Evolutionary conservation across 2,888 invertebrate genomes (phyloP).

Genomic region (Drosophila mimica): DNA sequence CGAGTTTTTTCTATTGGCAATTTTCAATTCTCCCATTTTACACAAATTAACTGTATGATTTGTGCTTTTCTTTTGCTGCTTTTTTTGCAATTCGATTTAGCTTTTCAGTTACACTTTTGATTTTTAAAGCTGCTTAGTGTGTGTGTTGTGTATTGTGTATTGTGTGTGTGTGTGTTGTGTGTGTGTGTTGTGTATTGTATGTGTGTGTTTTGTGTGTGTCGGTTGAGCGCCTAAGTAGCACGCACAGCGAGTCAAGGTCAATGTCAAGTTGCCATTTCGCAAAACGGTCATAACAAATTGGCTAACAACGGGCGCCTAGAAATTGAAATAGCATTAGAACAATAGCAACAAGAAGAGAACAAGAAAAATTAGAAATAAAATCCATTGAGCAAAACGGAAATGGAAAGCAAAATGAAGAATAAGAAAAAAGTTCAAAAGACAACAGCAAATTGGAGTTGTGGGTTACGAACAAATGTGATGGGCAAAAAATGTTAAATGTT

Average conservation of each 20-base stretch:
- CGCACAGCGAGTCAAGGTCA: constrained; percentile 63
- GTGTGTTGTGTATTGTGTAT: constrained; percentile 33
- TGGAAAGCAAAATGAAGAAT: constrained; percentile 29
- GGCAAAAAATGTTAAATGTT: not conserved
- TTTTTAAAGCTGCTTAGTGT: constrained; percentile 51
- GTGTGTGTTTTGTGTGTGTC: constrained; percentile 25
- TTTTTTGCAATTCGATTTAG: constrained; percentile 45
- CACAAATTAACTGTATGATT: constrained; percentile 53
- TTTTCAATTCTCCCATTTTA: not conserved
- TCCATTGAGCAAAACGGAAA: constrained; percentile 38
- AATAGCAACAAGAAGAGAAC: not conserved
- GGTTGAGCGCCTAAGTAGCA: constrained; percentile 61
- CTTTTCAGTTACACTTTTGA: constrained; percentile 59
- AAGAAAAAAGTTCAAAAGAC: constrained; percentile 4
- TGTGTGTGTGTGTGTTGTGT: constrained; percentile 12
- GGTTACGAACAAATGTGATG: constrained; percentile 3
- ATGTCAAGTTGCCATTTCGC: constrained; percentile 48
- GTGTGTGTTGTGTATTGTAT: constrained; percentile 6
- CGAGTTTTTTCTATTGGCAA: not conserved
- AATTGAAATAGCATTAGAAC: constrained; percentile 38
- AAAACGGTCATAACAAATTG: constrained; percentile 44
- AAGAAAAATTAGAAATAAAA: not conserved
- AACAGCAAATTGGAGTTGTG: constrained; percentile 29
- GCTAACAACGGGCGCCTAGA: constrained; percentile 39
- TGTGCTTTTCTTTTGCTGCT: constrained; percentile 35